phyloP scores from a whole-genome alignment of 1,140 invertebrate genomes.

The Archivesica marissinica region DNA sequence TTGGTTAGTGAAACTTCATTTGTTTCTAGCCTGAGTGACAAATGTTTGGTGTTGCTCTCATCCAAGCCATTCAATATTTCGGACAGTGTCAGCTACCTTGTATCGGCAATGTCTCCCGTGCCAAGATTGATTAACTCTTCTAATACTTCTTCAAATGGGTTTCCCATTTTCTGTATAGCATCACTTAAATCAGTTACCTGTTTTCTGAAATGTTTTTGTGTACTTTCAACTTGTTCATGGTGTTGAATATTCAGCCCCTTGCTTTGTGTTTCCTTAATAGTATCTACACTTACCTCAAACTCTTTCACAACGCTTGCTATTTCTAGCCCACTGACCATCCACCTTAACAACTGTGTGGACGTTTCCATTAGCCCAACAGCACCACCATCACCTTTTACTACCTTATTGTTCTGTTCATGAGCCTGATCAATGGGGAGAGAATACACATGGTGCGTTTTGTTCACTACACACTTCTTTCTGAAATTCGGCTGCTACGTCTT shows the following conservation, averaged over 20 bases:
- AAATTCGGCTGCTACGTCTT: too few species aligned
- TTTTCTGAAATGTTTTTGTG: neutral
- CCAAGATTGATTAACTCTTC: neutral
- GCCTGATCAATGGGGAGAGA: slow-evolving; percentile 69
- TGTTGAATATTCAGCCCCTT: slow-evolving; percentile 1
- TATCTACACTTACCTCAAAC: neutral
- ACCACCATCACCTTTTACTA: slow-evolving; percentile 70
- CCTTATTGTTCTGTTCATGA: slow-evolving; percentile 67
- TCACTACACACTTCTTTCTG: slow-evolving; percentile 43
- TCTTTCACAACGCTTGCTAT: slow-evolving; percentile 40
- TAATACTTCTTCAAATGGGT: neutral
- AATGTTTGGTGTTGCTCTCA: neutral
- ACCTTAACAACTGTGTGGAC: slow-evolving; percentile 1
- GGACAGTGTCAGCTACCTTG: neutral
- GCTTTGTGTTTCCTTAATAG: neutral
- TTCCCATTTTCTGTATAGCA: neutral
- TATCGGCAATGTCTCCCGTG: slow-evolving; percentile 3
- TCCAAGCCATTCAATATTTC: neutral
- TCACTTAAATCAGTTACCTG: neutral
- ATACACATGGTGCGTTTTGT: slow-evolving; percentile 48
- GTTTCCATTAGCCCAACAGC: slow-evolving; percentile 66
- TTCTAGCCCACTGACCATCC: slow-evolving; percentile 48
- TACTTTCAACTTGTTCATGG: neutral
- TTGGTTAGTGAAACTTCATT: neutral
- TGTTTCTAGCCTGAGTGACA: neutral